These are phyloP conservation scores for Sciurus vulgaris DNA, from an alignment of 2,797 vertebrate species.

Conservation along the genomic window DNA sequence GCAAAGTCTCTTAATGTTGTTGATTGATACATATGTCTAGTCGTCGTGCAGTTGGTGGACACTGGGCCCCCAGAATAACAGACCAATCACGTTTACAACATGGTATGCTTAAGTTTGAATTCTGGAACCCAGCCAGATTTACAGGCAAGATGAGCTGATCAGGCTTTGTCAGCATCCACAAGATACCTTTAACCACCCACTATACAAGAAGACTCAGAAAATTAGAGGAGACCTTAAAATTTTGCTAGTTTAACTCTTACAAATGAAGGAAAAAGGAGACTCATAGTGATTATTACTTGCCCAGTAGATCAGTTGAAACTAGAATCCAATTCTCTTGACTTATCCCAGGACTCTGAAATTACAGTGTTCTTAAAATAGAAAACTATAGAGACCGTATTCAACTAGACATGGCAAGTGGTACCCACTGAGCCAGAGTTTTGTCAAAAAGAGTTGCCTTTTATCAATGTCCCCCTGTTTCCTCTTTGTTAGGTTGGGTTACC, in stretches of 20 bases:
- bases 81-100: not conserved
- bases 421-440: not conserved
- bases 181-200: not conserved
- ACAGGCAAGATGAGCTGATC: not conserved
- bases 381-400: not conserved
- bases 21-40: not conserved
- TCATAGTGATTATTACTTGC: not conserved
- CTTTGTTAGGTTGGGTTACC: not conserved
- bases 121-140: not conserved
- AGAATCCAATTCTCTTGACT: slow-evolving; percentile 10
- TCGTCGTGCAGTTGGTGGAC: not conserved
- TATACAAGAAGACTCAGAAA: slow-evolving; percentile 46
- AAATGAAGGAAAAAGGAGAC: not conserved
- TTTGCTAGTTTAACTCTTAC: not conserved
- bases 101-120: not conserved
- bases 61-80: not conserved
- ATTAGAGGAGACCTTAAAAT: slow-evolving; percentile 41
- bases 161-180: not conserved
- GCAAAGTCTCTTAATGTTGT: not conserved
- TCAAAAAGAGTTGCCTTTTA: not conserved
- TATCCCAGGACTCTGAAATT: not conserved
- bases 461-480: not conserved
- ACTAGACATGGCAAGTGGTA: not conserved
- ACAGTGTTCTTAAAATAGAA: not conserved
- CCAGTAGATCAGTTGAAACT: not conserved